Evolutionary conservation across 2,113 vertebrate species (phyloP).

Genomic region (Eurypyga helias): DNA sequence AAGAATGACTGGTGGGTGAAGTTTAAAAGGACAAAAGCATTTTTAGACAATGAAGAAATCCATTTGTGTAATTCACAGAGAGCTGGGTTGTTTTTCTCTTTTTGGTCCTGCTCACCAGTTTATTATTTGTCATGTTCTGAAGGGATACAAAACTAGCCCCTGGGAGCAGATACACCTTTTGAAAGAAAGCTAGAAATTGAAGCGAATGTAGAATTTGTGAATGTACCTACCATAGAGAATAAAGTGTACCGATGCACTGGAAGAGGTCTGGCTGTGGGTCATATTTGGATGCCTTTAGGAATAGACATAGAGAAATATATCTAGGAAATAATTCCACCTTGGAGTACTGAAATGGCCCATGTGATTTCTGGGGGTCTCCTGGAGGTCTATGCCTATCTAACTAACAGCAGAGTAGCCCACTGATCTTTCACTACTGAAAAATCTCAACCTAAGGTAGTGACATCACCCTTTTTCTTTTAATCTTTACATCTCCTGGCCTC

Average conservation of each 20-base stretch:
- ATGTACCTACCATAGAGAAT: background rate
- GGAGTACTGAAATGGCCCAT: background rate
- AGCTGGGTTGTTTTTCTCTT: background rate
- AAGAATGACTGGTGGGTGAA: constrained; percentile 10
- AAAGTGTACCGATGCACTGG: background rate
- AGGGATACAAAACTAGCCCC: background rate
- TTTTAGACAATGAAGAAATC: constrained; percentile 27
- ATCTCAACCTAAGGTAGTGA: background rate
- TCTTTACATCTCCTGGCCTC: background rate
- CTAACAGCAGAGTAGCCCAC: background rate
- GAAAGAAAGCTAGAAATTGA: background rate
- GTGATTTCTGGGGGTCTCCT: background rate
- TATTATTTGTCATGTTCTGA: background rate
- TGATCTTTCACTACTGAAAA: background rate
- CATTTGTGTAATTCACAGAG: background rate
- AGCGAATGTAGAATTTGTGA: background rate
- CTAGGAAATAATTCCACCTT: background rate
- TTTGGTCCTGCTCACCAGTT: background rate
- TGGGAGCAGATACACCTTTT: background rate
- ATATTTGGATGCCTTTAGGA: background rate
- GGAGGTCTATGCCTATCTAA: background rate
- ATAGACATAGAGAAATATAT: background rate
- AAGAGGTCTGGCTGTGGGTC: background rate
- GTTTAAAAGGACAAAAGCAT: constrained; percentile 28
- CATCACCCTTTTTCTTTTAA: background rate